Percentiles rank a stretch among this genome's conserved stretches.
These are phyloP conservation scores for Acomys russatus DNA, from an alignment of 2,797 vertebrate species.

Conservation along the genomic window DNA sequence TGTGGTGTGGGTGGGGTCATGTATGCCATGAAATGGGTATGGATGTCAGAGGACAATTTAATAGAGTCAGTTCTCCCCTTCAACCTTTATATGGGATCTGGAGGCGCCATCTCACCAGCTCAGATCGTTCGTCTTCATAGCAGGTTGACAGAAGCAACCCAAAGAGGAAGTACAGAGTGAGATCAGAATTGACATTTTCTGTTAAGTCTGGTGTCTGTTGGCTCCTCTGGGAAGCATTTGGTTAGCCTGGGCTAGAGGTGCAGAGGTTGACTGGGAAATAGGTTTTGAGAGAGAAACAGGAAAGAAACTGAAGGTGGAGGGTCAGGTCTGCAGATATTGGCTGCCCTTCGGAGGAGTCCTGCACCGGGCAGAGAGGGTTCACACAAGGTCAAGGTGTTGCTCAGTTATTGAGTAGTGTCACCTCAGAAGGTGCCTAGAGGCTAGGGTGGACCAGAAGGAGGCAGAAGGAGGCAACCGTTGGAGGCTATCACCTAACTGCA, in stretches of 20 bases:
- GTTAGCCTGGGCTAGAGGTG: background rate
- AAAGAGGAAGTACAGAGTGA: background rate
- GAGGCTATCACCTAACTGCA: background rate
- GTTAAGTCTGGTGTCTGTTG: background rate
- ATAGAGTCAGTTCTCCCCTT: background rate
- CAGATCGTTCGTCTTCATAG: slow-evolving; percentile 25
- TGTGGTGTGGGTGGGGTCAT: background rate
- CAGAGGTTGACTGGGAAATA: background rate
- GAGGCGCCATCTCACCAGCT: background rate
- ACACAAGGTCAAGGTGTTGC: background rate
- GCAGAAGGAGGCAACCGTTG: background rate
- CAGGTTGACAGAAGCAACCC: background rate
- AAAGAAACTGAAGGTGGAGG: background rate
- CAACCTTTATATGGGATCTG: background rate
- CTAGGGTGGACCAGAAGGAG: background rate
- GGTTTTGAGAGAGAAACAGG: background rate
- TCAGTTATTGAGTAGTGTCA: background rate
- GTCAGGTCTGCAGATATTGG: background rate
- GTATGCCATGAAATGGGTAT: background rate
- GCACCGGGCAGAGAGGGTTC: background rate
- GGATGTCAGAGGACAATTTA: background rate
- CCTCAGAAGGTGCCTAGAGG: background rate
- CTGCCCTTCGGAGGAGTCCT: background rate
- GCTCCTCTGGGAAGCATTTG: background rate
- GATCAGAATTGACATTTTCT: slow-evolving; percentile 11